These are phyloP conservation scores for Aurelia aurita DNA, from an alignment of 30 jellyfish, hydroid and myxozoan genomes.

Conservation along the genomic window DNA sequence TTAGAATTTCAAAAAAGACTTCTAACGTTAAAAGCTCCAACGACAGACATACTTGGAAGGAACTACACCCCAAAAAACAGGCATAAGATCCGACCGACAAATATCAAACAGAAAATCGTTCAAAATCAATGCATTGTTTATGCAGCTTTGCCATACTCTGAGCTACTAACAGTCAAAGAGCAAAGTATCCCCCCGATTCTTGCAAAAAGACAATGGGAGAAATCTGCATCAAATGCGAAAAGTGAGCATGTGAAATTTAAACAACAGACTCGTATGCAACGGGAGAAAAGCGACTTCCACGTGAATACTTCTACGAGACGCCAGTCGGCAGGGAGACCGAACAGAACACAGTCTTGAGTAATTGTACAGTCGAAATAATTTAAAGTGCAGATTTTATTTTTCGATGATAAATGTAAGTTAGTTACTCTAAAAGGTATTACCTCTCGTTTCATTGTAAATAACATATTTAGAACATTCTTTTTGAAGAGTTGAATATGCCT, in stretches of 20 bases:
- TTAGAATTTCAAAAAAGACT: slow-evolving; percentile 30
- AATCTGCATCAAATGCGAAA: slow-evolving; percentile 6
- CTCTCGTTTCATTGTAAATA: too few species aligned
- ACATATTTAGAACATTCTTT: too few species aligned
- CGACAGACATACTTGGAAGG: slow-evolving; percentile 83
- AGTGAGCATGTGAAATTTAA: neutral
- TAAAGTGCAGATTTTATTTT: too few species aligned
- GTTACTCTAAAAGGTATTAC: too few species aligned
- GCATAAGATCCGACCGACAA: slow-evolving; percentile 76
- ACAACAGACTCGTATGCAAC: slow-evolving; percentile 10
- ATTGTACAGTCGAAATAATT: too few species aligned
- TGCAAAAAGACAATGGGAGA: slow-evolving; percentile 51
- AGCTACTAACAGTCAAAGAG: slow-evolving; percentile 67
- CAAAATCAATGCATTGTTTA: slow-evolving; percentile 92
- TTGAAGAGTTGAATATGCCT: too few species aligned
- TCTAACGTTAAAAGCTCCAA: slow-evolving; percentile 22
- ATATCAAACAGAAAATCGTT: slow-evolving; percentile 77
- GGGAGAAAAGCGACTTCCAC: slow-evolving; percentile 42
- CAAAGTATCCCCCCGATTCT: slow-evolving; percentile 70
- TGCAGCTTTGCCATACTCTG: slow-evolving; percentile 82
- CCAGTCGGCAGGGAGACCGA: slow-evolving; percentile 21
- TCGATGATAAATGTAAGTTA: too few species aligned
- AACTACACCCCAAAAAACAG: slow-evolving; percentile 88
- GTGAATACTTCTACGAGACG: slow-evolving; percentile 38
- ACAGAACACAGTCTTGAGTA: neutral